A percentile compares a stretch with the other conserved stretches of the same genome.
phyloP scores from a whole-genome alignment of 1,140 invertebrate species.

The Scylla paramamosain region DNA sequence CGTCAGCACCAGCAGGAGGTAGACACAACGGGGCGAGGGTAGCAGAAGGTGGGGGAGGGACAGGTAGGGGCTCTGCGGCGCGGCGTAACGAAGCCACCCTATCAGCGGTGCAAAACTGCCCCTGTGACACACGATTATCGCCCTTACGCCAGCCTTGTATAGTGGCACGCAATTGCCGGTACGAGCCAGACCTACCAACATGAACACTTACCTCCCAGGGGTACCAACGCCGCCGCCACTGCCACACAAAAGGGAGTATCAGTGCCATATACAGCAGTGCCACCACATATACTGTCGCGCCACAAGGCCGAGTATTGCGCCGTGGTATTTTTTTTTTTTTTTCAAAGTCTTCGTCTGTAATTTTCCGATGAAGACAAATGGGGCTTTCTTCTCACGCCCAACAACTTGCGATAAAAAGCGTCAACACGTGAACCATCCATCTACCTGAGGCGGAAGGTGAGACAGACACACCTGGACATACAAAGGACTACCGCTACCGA shows the following conservation, averaged over 20 bases:
- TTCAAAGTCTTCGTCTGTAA: not conserved
- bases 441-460: not conserved
- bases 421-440: not conserved
- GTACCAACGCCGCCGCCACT: not conserved
- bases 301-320: too few relatives aligned
- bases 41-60: not conserved
- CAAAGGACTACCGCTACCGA: not conserved
- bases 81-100: not conserved
- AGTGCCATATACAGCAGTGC: too few relatives aligned
- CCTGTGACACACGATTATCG: not conserved
- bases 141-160: too few relatives aligned
- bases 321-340: not conserved
- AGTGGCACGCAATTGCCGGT: too few relatives aligned
- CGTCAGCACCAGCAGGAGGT: not conserved
- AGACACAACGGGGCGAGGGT: not conserved
- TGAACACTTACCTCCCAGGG: not conserved
- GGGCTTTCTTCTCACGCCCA: not conserved
- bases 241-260: not conserved
- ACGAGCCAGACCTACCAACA: too few relatives aligned
- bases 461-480: not conserved
- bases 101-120: not conserved
- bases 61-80: not conserved
- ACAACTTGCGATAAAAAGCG: not conserved
- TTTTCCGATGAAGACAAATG: too few relatives aligned
- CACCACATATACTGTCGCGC: too few relatives aligned